A percentile compares a stretch with the other conserved stretches of the same genome.
Conservation (phyloP, 2,888 invertebrate genomes). For the Lithophane semibrunnea region DNA sequence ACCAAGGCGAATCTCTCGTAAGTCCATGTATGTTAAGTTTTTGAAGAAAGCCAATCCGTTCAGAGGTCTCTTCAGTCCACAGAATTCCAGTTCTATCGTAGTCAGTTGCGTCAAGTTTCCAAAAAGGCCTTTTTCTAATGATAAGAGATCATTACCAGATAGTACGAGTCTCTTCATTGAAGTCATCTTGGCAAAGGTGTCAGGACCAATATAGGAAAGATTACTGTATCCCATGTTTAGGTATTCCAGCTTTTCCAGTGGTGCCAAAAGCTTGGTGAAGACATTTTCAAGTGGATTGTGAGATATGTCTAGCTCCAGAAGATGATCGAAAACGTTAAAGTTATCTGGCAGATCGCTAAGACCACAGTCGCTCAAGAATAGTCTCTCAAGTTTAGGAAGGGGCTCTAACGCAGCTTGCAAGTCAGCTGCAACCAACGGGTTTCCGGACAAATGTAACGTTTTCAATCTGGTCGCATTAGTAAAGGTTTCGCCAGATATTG, state of each 20-base stretch:
- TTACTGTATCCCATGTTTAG: slow-evolving; percentile 94
- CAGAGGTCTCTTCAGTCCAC: slow-evolving; percentile 91
- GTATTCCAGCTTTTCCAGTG: slow-evolving; percentile 92
- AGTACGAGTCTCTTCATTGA: slow-evolving; percentile 92
- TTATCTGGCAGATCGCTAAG: slow-evolving; percentile 92
- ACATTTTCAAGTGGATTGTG: slow-evolving; percentile 93
- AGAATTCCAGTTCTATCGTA: slow-evolving; percentile 92
- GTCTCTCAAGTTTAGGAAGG: slow-evolving; percentile 91
- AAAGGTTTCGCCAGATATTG: slow-evolving; percentile 93
- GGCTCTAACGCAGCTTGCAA: slow-evolving; percentile 92
- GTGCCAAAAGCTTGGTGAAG: slow-evolving; percentile 92
- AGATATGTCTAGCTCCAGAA: slow-evolving; percentile 93
- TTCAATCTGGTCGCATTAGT: slow-evolving; percentile 92
- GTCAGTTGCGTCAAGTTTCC: slow-evolving; percentile 92
- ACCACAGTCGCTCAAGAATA: slow-evolving; percentile 92
- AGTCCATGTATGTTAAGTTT: slow-evolving; percentile 91
- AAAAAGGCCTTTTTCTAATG: slow-evolving; percentile 92
- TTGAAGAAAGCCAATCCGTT: slow-evolving; percentile 93
- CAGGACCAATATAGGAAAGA: slow-evolving; percentile 91
- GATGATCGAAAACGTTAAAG: slow-evolving; percentile 92
- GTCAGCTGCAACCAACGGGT: slow-evolving; percentile 92
- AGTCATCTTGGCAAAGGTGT: slow-evolving; percentile 93
- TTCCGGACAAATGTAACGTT: slow-evolving; percentile 92
- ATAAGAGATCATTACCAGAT: slow-evolving; percentile 92
- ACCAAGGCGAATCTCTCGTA: slow-evolving; percentile 92